phyloP scores from a whole-genome alignment of 1,140 invertebrate genomes.

The Vanessa atalanta region DNA sequence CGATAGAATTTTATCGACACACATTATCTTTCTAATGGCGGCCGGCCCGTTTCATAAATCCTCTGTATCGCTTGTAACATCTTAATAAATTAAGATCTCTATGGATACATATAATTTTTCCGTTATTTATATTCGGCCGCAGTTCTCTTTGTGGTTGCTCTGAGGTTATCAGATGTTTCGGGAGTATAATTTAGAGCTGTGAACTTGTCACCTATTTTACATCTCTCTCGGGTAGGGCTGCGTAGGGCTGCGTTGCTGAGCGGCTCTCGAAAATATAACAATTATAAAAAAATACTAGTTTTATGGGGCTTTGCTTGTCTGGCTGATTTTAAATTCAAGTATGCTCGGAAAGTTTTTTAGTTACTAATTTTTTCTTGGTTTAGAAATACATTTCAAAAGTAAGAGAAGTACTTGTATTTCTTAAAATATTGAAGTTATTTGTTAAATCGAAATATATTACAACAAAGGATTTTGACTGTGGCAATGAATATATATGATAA shows the following conservation, averaged over 20 bases:
- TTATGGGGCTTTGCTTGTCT: no score
- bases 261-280: no score
- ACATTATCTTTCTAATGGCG: slow-evolving; percentile 61
- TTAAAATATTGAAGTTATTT: no score
- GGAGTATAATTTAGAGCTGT: slow-evolving; percentile 63
- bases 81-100: slow-evolving; percentile 72
- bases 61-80: slow-evolving; percentile 54
- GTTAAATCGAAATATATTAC: no score
- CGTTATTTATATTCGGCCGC: slow-evolving; percentile 56
- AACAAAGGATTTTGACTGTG: no score
- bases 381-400: no score
- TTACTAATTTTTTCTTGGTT: no score
- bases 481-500: no score
- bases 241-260: slow-evolving; percentile 26
- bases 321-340: no score
- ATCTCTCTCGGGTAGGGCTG: slow-evolving; percentile 40
- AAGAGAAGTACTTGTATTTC: no score
- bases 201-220: slow-evolving; percentile 57
- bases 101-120: slow-evolving; percentile 55
- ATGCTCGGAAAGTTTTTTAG: no score
- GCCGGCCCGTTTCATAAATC: slow-evolving; percentile 54
- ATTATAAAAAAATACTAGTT: no score
- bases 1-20: slow-evolving; percentile 48
- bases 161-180: slow-evolving; percentile 58
- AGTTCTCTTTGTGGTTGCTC: slow-evolving; percentile 52